Conservation (phyloP, 2,797 vertebrate species). For the Helarctos malayanus region DNA sequence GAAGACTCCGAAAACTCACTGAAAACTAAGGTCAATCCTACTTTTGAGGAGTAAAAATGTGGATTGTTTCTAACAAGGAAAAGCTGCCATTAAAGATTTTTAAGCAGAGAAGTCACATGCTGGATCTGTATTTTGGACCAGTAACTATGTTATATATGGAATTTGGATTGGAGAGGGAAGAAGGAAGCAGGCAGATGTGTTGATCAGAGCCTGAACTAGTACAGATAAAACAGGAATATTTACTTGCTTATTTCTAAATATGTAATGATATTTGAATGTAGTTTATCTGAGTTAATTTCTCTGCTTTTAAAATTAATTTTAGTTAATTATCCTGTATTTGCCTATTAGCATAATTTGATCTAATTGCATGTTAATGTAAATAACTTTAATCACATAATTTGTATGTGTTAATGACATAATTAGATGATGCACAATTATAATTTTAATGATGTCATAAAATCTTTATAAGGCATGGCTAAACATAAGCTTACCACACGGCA, state of each 20-base stretch:
- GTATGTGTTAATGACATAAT: conserved; percentile 83
- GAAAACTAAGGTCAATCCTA: not conserved
- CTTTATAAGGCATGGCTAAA: conserved; percentile 65
- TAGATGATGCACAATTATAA: conserved; percentile 77
- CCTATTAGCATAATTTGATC: conserved; percentile 87
- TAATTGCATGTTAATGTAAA: conserved; percentile 90
- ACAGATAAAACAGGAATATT: conserved; percentile 49
- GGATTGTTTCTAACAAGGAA: not conserved
- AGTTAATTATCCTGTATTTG: conserved; percentile 86
- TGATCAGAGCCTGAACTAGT: not conserved
- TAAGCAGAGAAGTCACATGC: not conserved
- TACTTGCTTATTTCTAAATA: conserved; percentile 77
- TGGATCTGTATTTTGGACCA: not conserved
- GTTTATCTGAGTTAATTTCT: conserved; percentile 86
- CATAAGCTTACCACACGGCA: not conserved
- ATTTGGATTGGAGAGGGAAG: not conserved
- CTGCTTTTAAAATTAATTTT: conserved; percentile 88
- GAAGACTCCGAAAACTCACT: not conserved
- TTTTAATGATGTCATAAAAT: conserved; percentile 82
- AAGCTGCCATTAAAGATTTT: not conserved
- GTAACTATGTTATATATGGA: not conserved
- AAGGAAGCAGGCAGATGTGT: not conserved
- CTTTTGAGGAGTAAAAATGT: not conserved
- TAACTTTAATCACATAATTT: conserved; percentile 88
- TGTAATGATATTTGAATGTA: conserved; percentile 55